Percentiles rank a stretch among this genome's conserved stretches.
These are phyloP conservation scores for Pandemis cinnamomeana DNA, from an alignment of 2,888 invertebrate species.

Conservation along the genomic window DNA sequence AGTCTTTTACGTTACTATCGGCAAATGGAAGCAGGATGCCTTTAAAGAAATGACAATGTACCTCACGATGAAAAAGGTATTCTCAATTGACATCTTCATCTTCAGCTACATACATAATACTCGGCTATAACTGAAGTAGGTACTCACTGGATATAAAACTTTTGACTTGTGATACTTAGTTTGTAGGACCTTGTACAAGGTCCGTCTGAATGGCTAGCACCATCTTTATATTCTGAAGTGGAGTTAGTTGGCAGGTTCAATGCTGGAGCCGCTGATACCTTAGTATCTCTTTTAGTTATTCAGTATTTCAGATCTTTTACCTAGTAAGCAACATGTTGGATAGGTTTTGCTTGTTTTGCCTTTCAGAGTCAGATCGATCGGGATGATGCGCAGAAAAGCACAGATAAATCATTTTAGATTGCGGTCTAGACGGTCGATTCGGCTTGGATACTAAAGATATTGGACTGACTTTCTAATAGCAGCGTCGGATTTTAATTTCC, in stretches of 20 bases:
- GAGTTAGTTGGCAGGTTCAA: too few species aligned
- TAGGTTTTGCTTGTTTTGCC: slow-evolving; percentile 49
- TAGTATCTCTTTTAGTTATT: background rate
- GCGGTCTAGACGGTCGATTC: slow-evolving; percentile 9
- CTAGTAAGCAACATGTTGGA: slow-evolving; percentile 50
- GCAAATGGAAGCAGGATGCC: slow-evolving; percentile 34
- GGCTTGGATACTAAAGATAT: background rate
- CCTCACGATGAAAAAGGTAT: slow-evolving; percentile 44
- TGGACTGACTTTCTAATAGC: background rate
- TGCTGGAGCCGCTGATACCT: background rate
- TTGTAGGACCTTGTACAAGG: too few species aligned
- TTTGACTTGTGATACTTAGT: too few species aligned
- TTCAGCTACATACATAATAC: slow-evolving; percentile 7
- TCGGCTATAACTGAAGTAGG: background rate
- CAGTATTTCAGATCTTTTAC: background rate
- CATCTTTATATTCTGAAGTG: too few species aligned
- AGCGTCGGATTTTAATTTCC: background rate
- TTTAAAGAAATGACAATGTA: slow-evolving; percentile 43
- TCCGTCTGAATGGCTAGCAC: too few species aligned
- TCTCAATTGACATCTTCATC: slow-evolving; percentile 47
- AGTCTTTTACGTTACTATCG: slow-evolving; percentile 34
- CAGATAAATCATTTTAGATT: slow-evolving; percentile 47
- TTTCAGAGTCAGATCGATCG: slow-evolving; percentile 48
- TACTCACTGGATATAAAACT: slow-evolving; percentile 14
- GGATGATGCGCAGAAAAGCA: slow-evolving; percentile 49